These are phyloP conservation scores for Silvanus unidentatus DNA, from an alignment of 2,888 invertebrate species.

Conservation along the genomic window DNA sequence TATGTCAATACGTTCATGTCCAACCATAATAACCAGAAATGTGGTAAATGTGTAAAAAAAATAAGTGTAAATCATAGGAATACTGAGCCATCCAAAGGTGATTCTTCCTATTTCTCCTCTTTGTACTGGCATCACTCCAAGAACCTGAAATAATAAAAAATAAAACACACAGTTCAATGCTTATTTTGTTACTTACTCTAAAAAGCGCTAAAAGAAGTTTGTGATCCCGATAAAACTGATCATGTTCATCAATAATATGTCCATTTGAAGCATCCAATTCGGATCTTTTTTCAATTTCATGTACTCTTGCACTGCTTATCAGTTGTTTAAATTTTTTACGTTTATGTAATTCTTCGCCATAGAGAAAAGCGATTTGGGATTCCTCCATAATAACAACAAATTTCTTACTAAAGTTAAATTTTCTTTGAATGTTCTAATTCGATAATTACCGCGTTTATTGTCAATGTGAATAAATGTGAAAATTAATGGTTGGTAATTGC, in stretches of 20 bases:
- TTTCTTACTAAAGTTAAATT: no score
- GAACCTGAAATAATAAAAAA: constrained; percentile 41
- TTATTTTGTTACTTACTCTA: constrained; percentile 35
- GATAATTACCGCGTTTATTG: no score
- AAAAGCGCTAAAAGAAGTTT: constrained; percentile 58
- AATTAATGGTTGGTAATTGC: no score
- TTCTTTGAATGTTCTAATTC: no score
- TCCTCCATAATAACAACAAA: no score
- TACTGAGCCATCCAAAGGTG: constrained; percentile 60
- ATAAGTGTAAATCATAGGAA: constrained; percentile 60
- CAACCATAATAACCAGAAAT: constrained; percentile 54
- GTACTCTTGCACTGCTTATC: constrained; percentile 35
- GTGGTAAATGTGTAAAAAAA: constrained; percentile 58
- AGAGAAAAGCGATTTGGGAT: no score
- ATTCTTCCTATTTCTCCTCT: constrained; percentile 47
- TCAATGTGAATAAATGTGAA: no score
- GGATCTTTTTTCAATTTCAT: constrained; percentile 44
- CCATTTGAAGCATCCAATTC: constrained; percentile 54
- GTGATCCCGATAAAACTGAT: constrained; percentile 64
- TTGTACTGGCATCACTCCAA: constrained; percentile 61
- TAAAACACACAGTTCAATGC: neutral
- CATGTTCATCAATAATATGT: constrained; percentile 55
- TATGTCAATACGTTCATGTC: constrained; percentile 57
- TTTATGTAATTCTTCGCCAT: constrained; percentile 28
- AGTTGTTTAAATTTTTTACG: constrained; percentile 19